These are phyloP conservation scores for Rhingia campestris DNA, from an alignment of 2,888 invertebrate species.

Conservation along the genomic window DNA sequence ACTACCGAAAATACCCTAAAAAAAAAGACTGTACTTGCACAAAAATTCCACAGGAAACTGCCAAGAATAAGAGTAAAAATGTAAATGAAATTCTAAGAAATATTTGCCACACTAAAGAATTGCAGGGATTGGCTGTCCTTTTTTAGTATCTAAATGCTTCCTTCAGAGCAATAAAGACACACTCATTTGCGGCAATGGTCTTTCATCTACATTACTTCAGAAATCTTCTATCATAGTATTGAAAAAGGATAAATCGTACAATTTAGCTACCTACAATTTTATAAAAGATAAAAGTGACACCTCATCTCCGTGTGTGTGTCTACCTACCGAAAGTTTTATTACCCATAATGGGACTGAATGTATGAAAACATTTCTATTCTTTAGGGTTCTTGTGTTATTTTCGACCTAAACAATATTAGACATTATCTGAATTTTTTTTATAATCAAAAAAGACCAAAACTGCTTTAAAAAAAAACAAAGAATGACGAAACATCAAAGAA, in stretches of 20 bases:
- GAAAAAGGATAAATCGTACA: constrained; percentile 40
- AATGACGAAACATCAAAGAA: constrained; percentile 18
- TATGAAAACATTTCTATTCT: constrained; percentile 43
- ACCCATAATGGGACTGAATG: constrained; percentile 40
- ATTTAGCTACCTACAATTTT: constrained; percentile 38
- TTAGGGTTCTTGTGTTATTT: constrained; percentile 28
- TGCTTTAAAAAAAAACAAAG: constrained; percentile 2
- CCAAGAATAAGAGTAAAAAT: neutral
- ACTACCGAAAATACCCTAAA: constrained; percentile 9
- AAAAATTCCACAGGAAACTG: neutral
- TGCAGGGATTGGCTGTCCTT: neutral
- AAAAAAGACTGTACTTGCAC: neutral
- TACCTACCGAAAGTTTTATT: constrained; percentile 44
- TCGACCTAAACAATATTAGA: constrained; percentile 3
- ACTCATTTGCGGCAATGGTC: constrained; percentile 26
- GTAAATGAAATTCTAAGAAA: constrained; percentile 1
- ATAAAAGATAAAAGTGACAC: constrained; percentile 12
- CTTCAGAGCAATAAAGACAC: neutral
- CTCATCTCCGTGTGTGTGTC: constrained; percentile 3
- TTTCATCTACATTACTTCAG: constrained; percentile 30
- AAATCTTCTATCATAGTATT: neutral
- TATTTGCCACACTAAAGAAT: constrained; percentile 17
- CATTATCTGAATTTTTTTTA: constrained; percentile 32
- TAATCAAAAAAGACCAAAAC: constrained; percentile 18
- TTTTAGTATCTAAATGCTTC: too few relatives aligned